These are phyloP conservation scores for Muscicapa striata DNA, from an alignment of 2,797 vertebrate species.

Conservation along the genomic window DNA sequence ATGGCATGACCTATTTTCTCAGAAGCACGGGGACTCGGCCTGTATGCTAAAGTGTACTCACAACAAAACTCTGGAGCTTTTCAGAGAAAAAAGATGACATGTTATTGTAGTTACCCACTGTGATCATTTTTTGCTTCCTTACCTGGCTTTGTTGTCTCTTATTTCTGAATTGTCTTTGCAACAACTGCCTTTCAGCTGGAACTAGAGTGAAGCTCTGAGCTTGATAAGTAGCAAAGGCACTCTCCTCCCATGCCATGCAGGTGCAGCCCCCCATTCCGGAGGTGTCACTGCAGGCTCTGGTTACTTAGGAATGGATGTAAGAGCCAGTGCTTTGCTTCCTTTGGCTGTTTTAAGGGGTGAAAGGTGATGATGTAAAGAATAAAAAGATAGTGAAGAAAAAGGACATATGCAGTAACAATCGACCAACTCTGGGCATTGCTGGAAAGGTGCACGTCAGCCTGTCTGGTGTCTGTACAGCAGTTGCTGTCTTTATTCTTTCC, in stretches of 20 bases:
- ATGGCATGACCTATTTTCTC: not conserved
- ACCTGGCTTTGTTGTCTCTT: not conserved
- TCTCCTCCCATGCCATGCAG: rapidly evolving
- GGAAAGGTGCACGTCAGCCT: not conserved
- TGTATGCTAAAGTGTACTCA: not conserved
- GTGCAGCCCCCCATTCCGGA: too few relatives aligned
- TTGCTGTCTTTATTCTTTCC: not conserved
- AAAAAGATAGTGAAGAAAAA: not conserved
- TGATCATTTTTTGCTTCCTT: not conserved
- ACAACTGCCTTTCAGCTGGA: not conserved
- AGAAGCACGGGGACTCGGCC: not conserved
- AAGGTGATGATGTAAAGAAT: not conserved
- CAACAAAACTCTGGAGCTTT: not conserved
- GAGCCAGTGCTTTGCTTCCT: not conserved
- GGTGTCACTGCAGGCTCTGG: not conserved
- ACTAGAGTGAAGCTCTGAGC: not conserved
- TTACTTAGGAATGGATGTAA: not conserved
- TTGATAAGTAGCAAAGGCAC: not conserved
- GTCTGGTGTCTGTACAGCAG: not conserved
- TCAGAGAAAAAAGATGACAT: not conserved
- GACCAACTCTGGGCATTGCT: not conserved
- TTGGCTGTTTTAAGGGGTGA: not conserved
- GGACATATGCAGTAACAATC: not conserved
- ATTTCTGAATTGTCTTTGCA: not conserved
- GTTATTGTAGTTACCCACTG: not conserved